phyloP scores from a whole-genome alignment of 2,113 vertebrate genomes.

The Columbina picui region DNA sequence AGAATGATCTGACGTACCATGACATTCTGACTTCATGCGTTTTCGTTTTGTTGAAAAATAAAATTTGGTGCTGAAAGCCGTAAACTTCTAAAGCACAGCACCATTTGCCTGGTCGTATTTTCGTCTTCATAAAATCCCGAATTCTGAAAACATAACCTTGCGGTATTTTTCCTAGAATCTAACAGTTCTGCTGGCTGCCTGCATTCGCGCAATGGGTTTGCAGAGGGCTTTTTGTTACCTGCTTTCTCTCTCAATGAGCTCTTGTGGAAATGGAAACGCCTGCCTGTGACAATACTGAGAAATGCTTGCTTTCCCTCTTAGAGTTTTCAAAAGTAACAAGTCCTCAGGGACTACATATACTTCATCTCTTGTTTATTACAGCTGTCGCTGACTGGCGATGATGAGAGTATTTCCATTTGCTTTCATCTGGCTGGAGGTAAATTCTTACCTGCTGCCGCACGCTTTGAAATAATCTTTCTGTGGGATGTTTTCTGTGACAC shows the following conservation, averaged over 20 bases:
- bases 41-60: not conserved
- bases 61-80: not conserved
- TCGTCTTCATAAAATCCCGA: not conserved
- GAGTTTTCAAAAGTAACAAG: not conserved
- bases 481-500: not conserved
- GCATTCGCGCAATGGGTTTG: fast-evolving
- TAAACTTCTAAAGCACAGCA: not conserved
- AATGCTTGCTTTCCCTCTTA: not conserved
- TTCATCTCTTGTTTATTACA: not conserved
- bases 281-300: not conserved
- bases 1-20: not conserved
- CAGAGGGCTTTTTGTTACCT: not conserved
- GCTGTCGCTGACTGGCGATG: not conserved
- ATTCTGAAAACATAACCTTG: not conserved
- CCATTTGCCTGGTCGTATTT: not conserved
- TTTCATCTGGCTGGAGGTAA: not conserved
- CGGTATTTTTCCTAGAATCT: not conserved
- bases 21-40: not conserved
- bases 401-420: not conserved
- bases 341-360: not conserved
- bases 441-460: not conserved
- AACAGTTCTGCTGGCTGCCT: not conserved
- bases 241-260: not conserved
- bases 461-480: not conserved
- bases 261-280: not conserved